Evolutionary conservation across 2,888 invertebrate genomes (phyloP), one percentile per base, ranked within the genome.

Genomic region (Xanthorhoe designata): DNA sequence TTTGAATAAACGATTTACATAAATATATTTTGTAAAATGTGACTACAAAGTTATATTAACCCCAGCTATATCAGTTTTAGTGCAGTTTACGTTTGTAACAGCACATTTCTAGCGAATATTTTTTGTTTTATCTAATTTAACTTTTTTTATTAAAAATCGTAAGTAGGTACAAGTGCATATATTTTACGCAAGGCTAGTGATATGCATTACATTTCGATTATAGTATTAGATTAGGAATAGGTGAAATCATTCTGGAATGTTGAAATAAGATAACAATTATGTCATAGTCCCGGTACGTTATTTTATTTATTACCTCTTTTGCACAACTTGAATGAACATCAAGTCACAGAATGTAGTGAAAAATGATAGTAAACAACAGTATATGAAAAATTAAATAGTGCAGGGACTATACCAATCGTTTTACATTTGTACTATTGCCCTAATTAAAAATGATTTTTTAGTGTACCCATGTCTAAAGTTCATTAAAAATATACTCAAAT

Each of bases 101-200:
- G 35, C 42, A 62, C 29, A 51, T 15, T 45, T 15, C 24, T 35
- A 55, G 35, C 54, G 24, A 32, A 24, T 24, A 38, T 51, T 50
- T 59, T 59, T 59, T 72, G 73, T 74, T 70, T 62, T 55, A 47
- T 61, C 61, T 61, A 67, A 72, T 76, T 82, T 79, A 13, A 77
- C 75, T 74, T 73, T 75, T 78, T 78, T 76, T 74, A 75, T 74
- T 66, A 69, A 38, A 78, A 75, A 76, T 78, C 63, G 76, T 24
- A 24, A 24, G 24, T 85, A 84, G 84, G 81, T 83, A 86, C 84
- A 78, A 75, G 81, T 82, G 83, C 81, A 78, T 79, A 80, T 72
- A 77, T 74, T 77, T 80, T 80, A 81, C 80, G 74, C 74, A 74
- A 75, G 72, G 75, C 84, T 82, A 83, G 84, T 87, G 87, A 88